Evolutionary conservation across 2,888 invertebrate genomes (phyloP).

Genomic region (Hecatera dysodea): DNA sequence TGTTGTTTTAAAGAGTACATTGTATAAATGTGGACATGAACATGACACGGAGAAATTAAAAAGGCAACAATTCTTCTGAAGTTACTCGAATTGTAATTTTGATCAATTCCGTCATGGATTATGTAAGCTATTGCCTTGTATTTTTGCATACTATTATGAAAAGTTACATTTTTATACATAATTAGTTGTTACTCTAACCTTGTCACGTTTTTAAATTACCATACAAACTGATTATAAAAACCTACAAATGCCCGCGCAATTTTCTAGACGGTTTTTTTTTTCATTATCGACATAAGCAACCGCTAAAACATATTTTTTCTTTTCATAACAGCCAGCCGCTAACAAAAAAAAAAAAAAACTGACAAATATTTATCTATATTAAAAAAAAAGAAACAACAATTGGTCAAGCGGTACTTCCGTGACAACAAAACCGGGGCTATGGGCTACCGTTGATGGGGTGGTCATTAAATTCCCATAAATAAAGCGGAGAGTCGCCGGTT

Average conservation of each 20-base stretch:
- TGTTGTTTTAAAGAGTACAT: conserved; percentile 15
- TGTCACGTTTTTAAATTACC: not conserved
- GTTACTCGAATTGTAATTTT: not conserved
- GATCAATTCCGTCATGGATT: not conserved
- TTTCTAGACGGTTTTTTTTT: not conserved
- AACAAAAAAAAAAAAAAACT: conserved; percentile 6
- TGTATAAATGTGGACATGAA: conserved; percentile 6
- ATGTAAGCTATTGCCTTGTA: conserved; percentile 12
- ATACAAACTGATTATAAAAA: not conserved
- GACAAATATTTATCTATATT: not conserved
- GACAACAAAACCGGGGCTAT: conserved; percentile 60
- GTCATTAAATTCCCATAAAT: conserved; percentile 89
- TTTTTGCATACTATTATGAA: conserved; percentile 11
- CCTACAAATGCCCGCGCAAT: not conserved
- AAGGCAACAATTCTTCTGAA: conserved; percentile 6
- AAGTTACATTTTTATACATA: not conserved
- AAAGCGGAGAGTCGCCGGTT: conserved; percentile 75
- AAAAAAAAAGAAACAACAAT: conserved; percentile 44
- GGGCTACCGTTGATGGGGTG: conserved; percentile 73
- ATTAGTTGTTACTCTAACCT: not conserved
- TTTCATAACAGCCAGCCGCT: not conserved
- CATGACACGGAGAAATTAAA: conserved; percentile 31
- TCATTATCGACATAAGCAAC: no score
- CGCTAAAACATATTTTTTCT: not conserved
- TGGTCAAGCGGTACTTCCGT: conserved; percentile 65